phyloP scores from a whole-genome alignment of 1,140 invertebrate species.

The Lysiphlebus fabarum region DNA sequence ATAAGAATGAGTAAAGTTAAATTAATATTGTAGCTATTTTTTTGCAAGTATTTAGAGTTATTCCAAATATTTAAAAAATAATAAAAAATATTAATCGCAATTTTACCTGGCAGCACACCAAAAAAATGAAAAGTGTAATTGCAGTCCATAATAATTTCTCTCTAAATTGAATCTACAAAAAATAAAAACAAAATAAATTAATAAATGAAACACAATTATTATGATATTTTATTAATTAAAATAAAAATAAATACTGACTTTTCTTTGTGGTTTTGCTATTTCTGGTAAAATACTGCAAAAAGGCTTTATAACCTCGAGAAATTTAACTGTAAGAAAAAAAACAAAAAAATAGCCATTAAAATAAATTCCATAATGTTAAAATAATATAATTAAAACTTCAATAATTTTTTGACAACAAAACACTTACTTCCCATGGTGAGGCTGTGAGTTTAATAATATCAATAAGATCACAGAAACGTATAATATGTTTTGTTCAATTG shows the following conservation, averaged over 20 bases:
- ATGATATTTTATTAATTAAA: too few relatives aligned
- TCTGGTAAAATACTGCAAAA: conserved; percentile 99
- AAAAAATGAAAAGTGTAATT: conserved; percentile 98
- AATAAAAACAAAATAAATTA: conserved; percentile 41
- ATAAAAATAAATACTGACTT: conserved; percentile 47
- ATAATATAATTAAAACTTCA: neutral
- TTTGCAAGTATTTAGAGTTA: conserved; percentile 10
- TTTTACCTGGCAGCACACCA: conserved; percentile 99
- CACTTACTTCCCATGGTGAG: conserved; percentile 33
- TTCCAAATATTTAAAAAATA: conserved; percentile 15
- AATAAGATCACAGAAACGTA: too few relatives aligned
- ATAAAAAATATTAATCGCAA: too few relatives aligned
- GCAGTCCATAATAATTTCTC: conserved; percentile 99
- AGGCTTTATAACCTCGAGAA: conserved; percentile 99
- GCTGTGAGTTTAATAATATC: neutral
- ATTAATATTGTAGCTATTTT: neutral
- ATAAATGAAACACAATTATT: too few relatives aligned
- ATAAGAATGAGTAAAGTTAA: conserved; percentile 4
- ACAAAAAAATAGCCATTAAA: conserved; percentile 1
- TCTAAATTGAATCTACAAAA: conserved; percentile 94
- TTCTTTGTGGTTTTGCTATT: conserved; percentile 98
- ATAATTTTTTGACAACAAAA: neutral
- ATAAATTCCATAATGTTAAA: neutral
- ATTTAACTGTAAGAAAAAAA: conserved; percentile 84
- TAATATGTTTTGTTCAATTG: too few relatives aligned